Conservation (phyloP, 2,888 invertebrate species). For the Helobdella robusta region DNA sequence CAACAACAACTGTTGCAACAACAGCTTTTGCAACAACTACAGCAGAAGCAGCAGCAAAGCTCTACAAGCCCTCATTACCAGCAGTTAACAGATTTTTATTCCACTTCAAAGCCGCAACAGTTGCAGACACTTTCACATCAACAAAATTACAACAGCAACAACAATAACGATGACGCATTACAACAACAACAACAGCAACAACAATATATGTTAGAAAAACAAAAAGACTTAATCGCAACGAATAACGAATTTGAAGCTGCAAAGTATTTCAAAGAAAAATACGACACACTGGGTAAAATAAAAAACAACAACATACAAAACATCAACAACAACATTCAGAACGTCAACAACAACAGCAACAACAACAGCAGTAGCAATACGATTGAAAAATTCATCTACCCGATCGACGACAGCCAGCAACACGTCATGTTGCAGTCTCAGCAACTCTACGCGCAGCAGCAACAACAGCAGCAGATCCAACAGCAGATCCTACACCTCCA, state of each 20-base stretch:
- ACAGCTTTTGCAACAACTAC: too few relatives aligned
- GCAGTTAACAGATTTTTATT: slow-evolving; percentile 5
- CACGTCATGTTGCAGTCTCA: neutral
- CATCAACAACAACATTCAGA: neutral
- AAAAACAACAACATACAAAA: slow-evolving; percentile 21
- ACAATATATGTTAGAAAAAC: neutral
- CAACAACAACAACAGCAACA: too few relatives aligned
- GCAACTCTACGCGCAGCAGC: neutral
- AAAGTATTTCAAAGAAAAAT: slow-evolving; percentile 41
- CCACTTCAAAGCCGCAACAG: too few relatives aligned
- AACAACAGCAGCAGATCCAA: neutral
- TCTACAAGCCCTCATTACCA: slow-evolving; percentile 2
- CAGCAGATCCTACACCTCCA: neutral
- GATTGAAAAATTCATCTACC: neutral
- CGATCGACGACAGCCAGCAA: neutral
- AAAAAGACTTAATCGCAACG: slow-evolving; percentile 9
- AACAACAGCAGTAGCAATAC: slow-evolving; percentile 5
- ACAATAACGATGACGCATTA: neutral
- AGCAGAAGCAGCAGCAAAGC: too few relatives aligned
- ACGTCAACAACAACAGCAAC: neutral
- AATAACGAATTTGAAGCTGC: slow-evolving; percentile 36
- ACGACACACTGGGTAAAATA: slow-evolving; percentile 41
- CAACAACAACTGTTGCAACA: neutral
- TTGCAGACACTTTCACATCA: too few relatives aligned
- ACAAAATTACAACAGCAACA: neutral